phyloP scores from a whole-genome alignment of 2,113 vertebrate genomes.

The Zapus hudsonius region DNA sequence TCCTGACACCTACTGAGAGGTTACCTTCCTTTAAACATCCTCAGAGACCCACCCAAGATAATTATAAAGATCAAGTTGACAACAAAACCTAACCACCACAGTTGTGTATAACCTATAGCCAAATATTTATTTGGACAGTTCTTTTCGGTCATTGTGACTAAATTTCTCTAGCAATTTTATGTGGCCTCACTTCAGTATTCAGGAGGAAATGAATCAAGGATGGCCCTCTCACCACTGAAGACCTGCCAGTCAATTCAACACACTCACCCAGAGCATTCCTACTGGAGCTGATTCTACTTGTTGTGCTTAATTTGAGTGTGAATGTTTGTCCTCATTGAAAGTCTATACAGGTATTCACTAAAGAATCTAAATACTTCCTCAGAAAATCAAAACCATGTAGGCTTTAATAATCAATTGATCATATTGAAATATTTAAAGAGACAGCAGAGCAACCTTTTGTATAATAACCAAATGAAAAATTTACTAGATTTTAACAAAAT shows the following conservation, averaged over 20 bases:
- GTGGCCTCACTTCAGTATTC: not conserved
- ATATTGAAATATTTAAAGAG: not conserved
- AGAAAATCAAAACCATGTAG: not conserved
- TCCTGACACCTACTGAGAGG: too few relatives aligned
- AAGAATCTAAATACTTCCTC: not conserved
- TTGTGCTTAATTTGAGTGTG: not conserved
- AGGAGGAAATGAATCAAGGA: not conserved
- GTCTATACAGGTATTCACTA: not conserved
- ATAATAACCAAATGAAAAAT: not conserved
- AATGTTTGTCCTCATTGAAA: not conserved
- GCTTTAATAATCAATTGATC: not conserved
- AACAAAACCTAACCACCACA: too few relatives aligned
- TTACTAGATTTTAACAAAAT: not conserved
- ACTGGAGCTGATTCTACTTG: not conserved
- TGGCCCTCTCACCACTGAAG: not conserved
- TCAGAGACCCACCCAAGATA: too few relatives aligned
- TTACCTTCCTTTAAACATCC: too few relatives aligned
- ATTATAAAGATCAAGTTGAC: too few relatives aligned
- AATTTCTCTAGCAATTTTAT: slow-evolving; percentile 26
- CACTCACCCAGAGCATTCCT: slow-evolving; percentile 26
- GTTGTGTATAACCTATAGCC: not conserved
- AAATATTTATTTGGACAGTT: not conserved
- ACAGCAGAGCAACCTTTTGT: not conserved
- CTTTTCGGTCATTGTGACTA: not conserved
- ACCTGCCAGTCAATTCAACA: not conserved